Evolutionary conservation across 2,113 vertebrate genomes (phyloP), one percentile per base, ranked within the genome.

Genomic region (Gadus chalcogrammus): DNA sequence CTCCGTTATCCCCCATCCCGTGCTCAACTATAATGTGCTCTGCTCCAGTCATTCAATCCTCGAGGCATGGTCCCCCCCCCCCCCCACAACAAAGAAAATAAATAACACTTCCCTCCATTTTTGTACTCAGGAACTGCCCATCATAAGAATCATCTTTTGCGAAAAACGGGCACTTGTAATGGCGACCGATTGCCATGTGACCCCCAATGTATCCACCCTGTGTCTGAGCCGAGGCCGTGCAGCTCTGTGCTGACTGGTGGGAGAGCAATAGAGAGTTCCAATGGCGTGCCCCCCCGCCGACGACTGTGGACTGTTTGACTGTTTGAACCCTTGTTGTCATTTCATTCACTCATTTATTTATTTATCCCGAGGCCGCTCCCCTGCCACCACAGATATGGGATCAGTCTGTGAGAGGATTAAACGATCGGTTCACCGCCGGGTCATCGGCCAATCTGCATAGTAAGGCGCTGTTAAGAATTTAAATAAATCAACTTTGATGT

Each of bases 381-480:
- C 63, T 52, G 72, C 70, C 74, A 60, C 24, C 18, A 52, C 71
- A 69, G 52, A 22, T 56, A 20, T 69, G 64, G 70, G 61, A 70
- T 76, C 82, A 70, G 74, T 73, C 68, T 79, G 24, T 65, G 71
- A 82, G 58, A 74, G 78, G 75, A 83, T 84, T 84, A 82, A 75
- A 83, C 27, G 73, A 77, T 64, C 78, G 72, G 89, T 89, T 91
- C 83, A 88, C 56, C 0, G 22, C 28, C 1, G 83, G 86, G 87
- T 64, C 86, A 87, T 72, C 58, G 28, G 80, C 67, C 81, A 85
- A 88, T 91, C 82, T 89, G 84, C 86, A 89, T 90, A 82, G 74
- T 84, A 83, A 70, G 77, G 67, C 69, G 79, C 80, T 85, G 77
- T 75, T 72, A 61, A 4, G 27, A 72, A 78, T 71, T 73, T 6